Conservation (phyloP, 2,113 vertebrate genomes). For the Climacteris rufus region DNA sequence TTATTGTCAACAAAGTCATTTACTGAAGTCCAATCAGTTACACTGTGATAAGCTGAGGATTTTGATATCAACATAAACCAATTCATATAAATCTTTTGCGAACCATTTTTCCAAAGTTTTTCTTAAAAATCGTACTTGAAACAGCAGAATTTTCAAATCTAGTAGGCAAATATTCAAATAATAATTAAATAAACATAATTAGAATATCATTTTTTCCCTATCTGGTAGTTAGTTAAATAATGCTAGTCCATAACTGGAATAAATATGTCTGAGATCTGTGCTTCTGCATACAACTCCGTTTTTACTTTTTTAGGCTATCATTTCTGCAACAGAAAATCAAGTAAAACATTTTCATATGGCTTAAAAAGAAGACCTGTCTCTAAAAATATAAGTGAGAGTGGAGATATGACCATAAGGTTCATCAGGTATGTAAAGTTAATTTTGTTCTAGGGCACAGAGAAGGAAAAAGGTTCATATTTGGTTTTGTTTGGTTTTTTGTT, state of each 20-base stretch:
- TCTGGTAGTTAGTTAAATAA: neutral
- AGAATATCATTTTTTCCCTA: neutral
- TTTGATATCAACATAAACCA: neutral
- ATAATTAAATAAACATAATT: neutral
- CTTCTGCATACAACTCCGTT: neutral
- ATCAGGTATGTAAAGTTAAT: neutral
- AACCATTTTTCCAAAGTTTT: neutral
- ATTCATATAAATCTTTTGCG: neutral
- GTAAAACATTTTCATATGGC: neutral
- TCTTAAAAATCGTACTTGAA: neutral
- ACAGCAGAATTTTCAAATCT: neutral
- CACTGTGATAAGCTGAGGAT: neutral
- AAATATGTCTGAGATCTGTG: neutral
- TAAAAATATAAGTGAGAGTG: neutral
- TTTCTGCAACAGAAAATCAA: neutral
- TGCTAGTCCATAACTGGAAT: neutral
- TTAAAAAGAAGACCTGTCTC: neutral
- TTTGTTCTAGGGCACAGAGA: neutral
- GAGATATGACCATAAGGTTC: neutral
- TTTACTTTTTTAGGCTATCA: neutral
- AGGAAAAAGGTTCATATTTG: neutral
- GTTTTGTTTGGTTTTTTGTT: neutral
- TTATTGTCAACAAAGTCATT: neutral
- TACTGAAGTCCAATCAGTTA: neutral
- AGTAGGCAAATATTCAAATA: neutral